phyloP scores from a whole-genome alignment of 37 sponge, comb jelly and placozoan genomes.

The Aphrocallistes beatrix region DNA sequence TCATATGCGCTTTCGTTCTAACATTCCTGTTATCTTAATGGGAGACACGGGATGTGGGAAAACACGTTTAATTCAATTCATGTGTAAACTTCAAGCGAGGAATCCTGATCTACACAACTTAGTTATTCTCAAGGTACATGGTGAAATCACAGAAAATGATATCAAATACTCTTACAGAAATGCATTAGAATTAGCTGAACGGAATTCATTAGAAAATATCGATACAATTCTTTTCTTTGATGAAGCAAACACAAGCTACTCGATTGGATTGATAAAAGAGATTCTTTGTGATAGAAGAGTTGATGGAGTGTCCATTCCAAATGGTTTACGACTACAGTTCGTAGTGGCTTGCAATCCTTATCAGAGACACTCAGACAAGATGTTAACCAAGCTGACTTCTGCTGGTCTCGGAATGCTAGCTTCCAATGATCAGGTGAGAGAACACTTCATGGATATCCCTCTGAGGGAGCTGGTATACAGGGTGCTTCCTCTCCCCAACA shows the following conservation, averaged over 20 bases:
- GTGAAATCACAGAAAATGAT: conserved; percentile 53
- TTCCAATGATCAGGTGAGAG: neutral
- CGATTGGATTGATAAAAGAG: conserved; percentile 88
- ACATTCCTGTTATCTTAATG: conserved; percentile 92
- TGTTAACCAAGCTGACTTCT: conserved; percentile 65
- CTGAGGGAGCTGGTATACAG: conserved; percentile 26
- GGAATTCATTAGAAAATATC: conserved; percentile 24
- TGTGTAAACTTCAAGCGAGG: conserved; percentile 62
- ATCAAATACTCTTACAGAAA: conserved; percentile 27
- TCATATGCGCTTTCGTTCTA: conserved; percentile 49
- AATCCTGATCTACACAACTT: neutral
- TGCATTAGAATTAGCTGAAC: conserved; percentile 38
- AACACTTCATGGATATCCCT: conserved; percentile 18
- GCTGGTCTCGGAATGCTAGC: conserved; percentile 62
- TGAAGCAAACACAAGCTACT: conserved; percentile 94
- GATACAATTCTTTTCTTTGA: conserved; percentile 95
- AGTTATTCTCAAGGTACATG: conserved; percentile 49
- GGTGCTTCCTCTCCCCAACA: conserved; percentile 22
- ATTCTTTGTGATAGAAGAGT: conserved; percentile 88
- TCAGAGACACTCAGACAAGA: conserved; percentile 53
- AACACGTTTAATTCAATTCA: conserved; percentile 72
- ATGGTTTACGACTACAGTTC: conserved; percentile 51
- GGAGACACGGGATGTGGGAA: conserved; percentile 99
- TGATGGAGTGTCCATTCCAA: conserved; percentile 49
- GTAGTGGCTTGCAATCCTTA: conserved; percentile 98